These are phyloP conservation scores for Macaria liturata DNA, from an alignment of 2,888 invertebrate genomes.

Conservation along the genomic window DNA sequence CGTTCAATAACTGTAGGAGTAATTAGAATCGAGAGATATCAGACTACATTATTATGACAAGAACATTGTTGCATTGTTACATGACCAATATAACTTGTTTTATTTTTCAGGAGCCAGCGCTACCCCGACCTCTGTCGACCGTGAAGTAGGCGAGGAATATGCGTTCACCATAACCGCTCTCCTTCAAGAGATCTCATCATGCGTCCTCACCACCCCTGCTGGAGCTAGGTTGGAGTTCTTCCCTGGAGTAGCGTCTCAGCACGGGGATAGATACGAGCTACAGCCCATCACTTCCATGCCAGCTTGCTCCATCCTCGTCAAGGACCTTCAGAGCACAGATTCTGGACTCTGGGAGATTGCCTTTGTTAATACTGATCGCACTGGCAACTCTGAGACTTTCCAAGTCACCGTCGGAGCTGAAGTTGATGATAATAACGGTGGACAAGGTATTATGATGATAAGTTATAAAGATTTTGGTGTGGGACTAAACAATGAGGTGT, in stretches of 20 bases:
- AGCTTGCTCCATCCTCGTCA: conserved; percentile 20
- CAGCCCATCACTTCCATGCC: background rate
- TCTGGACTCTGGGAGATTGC: conserved; percentile 26
- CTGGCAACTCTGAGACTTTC: conserved; percentile 2
- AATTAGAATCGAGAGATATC: too few species aligned
- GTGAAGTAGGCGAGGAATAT: conserved; percentile 14
- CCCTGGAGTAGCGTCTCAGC: conserved; percentile 1
- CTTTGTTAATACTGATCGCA: conserved; percentile 2
- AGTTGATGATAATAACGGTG: background rate
- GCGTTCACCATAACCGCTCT: conserved; percentile 14
- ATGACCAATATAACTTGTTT: too few species aligned
- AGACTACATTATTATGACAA: too few species aligned
- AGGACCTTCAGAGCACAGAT: conserved; percentile 18
- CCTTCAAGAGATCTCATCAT: conserved; percentile 8
- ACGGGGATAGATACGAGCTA: conserved; percentile 23
- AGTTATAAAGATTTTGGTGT: background rate
- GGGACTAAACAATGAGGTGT: background rate
- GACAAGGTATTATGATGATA: conserved; percentile 6
- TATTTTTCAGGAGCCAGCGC: conserved; percentile 20
- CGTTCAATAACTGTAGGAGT: too few species aligned
- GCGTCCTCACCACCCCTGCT: conserved; percentile 23
- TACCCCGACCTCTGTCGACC: background rate
- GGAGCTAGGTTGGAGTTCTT: conserved; percentile 15
- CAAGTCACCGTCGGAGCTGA: conserved; percentile 13
- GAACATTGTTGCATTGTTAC: too few species aligned